These are phyloP conservation scores for Calyptommatus sinebrachiatus DNA, from an alignment of 2,113 vertebrate species.

Conservation along the genomic window DNA sequence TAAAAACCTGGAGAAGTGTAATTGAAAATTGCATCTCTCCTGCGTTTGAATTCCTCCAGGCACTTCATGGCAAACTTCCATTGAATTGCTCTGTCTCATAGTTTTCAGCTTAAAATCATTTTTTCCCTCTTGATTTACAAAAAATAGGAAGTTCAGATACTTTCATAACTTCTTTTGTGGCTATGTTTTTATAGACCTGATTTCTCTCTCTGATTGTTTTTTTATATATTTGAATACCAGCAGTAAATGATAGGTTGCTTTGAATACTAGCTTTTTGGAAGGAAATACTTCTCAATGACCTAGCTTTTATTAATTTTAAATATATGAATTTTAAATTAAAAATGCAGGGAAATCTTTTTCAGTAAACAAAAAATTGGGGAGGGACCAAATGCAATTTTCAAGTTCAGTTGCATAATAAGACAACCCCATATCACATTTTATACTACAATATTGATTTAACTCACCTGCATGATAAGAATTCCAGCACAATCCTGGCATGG, in stretches of 20 bases:
- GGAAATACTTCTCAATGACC: too few species aligned
- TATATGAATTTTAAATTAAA: not conserved
- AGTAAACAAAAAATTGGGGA: too few species aligned
- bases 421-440: too few species aligned
- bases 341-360: too few species aligned
- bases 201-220: not conserved
- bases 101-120: slow-evolving; percentile 19
- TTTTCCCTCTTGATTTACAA: slow-evolving; percentile 21
- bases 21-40: slow-evolving; percentile 16
- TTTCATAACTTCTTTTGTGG: slow-evolving; percentile 27
- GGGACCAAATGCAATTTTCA: too few species aligned
- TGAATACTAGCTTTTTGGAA: not conserved
- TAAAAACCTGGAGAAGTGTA: slow-evolving; percentile 13
- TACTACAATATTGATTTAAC: too few species aligned
- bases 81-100: slow-evolving; percentile 9
- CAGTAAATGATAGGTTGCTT: slow-evolving; percentile 1
- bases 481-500: too few species aligned
- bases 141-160: not conserved
- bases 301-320: not conserved
- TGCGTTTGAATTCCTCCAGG: slow-evolving; percentile 37
- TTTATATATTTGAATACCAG: not conserved
- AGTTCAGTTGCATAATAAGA: too few species aligned
- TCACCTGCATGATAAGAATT: too few species aligned
- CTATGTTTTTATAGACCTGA: not conserved
- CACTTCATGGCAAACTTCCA: slow-evolving; percentile 17